Base-by-base conservation (phyloP, 2,888 invertebrate genomes). In the Drosophila picticornis region DNA sequence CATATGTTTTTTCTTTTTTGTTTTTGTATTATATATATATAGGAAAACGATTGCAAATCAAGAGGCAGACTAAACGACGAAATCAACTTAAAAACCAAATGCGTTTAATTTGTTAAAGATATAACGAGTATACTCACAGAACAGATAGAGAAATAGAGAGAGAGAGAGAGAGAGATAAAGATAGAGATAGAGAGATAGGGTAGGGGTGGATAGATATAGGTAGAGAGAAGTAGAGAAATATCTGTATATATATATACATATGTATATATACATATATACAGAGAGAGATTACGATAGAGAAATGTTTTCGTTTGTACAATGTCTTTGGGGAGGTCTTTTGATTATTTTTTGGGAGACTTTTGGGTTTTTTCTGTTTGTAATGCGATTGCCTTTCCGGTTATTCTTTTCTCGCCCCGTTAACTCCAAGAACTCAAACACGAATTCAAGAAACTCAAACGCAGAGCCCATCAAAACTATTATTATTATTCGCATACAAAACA, bases 41-140 rank as follows among this genome's bases (percentile, higher is more conserved):
- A 51, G 40, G 40, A 52, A 64, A 52, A 58, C 27, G 40, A 50
- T 70, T 57, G 70, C 87, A 82, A 80, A 77, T 69, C 46, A 77
- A 82, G 73, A 76, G 77, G 61, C 65, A 65, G 60, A 71, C 61
- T 75, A 71, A 86, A 78, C 70, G 68, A 72, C 55, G 80, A 74
- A 64, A 75, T 48, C 5, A 74, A 86, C 57, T 63, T 51, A 76
- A 72, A 63, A 85, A 65, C 57, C 60, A 68, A 68, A 68, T 64
- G 74, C 50, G 56, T 74, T 73, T 62, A 72, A 72, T 62, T 66
- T 81, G 68, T 70, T 70, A 67, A 63, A 71, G 32, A 72, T 36
- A 58, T 52, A 66, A 57, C 56, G 46, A 55, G 71, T 70, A 70
- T 70, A 59, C 51, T 31, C 40, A 65, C 48, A 36, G 56, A 57